Base-by-base conservation (phyloP, 2,888 invertebrate species). In the Dryadula phaetusa region DNA sequence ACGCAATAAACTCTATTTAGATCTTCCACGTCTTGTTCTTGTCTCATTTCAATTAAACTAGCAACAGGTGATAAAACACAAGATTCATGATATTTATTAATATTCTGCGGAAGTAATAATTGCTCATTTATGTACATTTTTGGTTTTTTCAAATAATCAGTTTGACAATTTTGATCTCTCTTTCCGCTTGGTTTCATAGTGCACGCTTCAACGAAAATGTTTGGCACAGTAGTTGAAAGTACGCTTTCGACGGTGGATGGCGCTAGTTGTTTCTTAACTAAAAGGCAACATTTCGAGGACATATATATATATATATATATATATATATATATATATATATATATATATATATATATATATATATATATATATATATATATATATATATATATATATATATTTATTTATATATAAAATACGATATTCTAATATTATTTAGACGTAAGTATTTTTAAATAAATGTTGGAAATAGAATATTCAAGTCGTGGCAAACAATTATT, bases 111-210 rank as follows among this genome's bases (percentile, higher is more conserved):
- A 2, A 49, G 10, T 18, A 37, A 25, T 60, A 44, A 14, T 60
- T 28, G 44, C 28, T 60, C 25, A 42, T 44, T 42, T 44, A 42
- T 42, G 8, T 22, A 40, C 1, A 10, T 12, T 14, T 44, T 42
- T 12, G 22, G 8, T 2, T 28, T 47, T 34, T 53, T 53, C 18
- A 62, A n/a, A 71, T 72, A 77, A 34, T 63, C 60, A 0, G 86
- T 85, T 70, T 90, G 87, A 62, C 83, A 82, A 58, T 76, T 78
- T 7, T 81, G 72, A 0, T 84, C 82, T 0, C 75, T 72, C 12
- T 76, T 76, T 0, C 81, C 85, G 44, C 86, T 88, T 0, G 89
- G 89, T 58, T 84, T 87, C 89, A 88, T 88, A 0, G 86, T 86
- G 69, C 81, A 83, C 1, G 79, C 82, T 71, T 84, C 83, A 0